Evolutionary conservation across 2,797 vertebrate genomes (phyloP), one percentile per base, ranked within the genome.

Genomic region (Pangasius sanitwongsei): DNA sequence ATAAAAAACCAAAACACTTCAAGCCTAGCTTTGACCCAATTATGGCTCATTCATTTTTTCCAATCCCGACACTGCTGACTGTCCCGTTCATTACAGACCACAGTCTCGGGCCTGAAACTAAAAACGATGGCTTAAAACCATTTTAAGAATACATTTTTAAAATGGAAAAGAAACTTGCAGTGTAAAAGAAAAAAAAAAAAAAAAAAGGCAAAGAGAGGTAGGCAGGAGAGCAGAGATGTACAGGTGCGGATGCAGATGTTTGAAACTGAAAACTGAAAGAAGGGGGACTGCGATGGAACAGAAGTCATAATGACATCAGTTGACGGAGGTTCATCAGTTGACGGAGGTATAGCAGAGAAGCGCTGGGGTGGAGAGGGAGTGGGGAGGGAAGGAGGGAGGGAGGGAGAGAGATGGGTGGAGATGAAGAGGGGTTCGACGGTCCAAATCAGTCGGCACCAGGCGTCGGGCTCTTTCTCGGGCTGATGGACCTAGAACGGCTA

Each of bases 401-500:
- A 77, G 6, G 63, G 7, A 25, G 8, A 28, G 34, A 53, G 41
- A n/a, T n/a, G 48, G 8, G 11, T 18, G 55, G 55, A 57, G 55
- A 57, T 57, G 37, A 13, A 3, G 9, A 5, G 12, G 53, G 67
- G 23, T 48, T 16, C 1, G 7, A 50, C 15, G 0, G 9, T 85
- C 75, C 82, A 67, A 28, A 87, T 92, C 90, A 92, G 85, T 92
- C 88, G 23, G 90, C 91, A 6, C 85, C 84, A 6, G 90, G 88
- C 37, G 91, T 89, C 41, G 90, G 90, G 85, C 88, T 92, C 75
- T 87, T 89, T 87, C 91, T 89, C 25, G 86, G 91, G 63, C 90
- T 92, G 88, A 78, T 77, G 34, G 91, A 92, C 88, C 91, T 91
- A 50, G 90, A 91, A 86, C 89, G 90, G 82, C 91, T 92, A 15